Percentiles rank a stretch among this genome's conserved stretches.
Conservation (phyloP, 2,797 vertebrate genomes). For the Myotis planiceps region DNA sequence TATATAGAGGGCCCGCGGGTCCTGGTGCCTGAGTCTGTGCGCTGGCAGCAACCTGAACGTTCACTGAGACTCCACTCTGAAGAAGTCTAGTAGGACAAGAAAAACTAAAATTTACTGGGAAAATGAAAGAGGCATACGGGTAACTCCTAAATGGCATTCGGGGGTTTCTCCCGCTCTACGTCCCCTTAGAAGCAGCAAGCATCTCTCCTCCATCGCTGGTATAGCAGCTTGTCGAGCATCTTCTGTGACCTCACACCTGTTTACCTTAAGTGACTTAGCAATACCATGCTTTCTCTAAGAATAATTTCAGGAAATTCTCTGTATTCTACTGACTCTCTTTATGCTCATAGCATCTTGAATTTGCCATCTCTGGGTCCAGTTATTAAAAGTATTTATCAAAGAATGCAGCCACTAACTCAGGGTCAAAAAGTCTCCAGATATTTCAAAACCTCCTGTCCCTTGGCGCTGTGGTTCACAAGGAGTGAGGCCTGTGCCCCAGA, state of each 20-base stretch:
- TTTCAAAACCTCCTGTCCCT: constrained; percentile 3
- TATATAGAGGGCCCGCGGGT: background rate
- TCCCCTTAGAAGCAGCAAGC: background rate
- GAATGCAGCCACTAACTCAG: background rate
- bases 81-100: background rate
- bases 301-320: background rate
- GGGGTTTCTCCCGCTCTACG: background rate
- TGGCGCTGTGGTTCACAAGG: background rate
- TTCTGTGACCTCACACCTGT: background rate
- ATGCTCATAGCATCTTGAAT: background rate
- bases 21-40: background rate
- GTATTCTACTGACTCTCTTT: background rate
- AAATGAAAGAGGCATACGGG: background rate
- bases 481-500: constrained; percentile 12
- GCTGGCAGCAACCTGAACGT: background rate
- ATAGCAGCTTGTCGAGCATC: background rate
- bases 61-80: background rate
- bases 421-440: constrained; percentile 4
- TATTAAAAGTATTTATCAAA: background rate
- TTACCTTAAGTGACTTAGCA: background rate
- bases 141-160: background rate
- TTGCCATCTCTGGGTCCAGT: background rate
- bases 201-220: no score
- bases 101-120: background rate
- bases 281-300: constrained; percentile 12